Percentiles rank a stretch among this genome's conserved stretches.
Evolutionary conservation across 2,888 invertebrate genomes (phyloP).

Genomic region (Elegia similella): DNA sequence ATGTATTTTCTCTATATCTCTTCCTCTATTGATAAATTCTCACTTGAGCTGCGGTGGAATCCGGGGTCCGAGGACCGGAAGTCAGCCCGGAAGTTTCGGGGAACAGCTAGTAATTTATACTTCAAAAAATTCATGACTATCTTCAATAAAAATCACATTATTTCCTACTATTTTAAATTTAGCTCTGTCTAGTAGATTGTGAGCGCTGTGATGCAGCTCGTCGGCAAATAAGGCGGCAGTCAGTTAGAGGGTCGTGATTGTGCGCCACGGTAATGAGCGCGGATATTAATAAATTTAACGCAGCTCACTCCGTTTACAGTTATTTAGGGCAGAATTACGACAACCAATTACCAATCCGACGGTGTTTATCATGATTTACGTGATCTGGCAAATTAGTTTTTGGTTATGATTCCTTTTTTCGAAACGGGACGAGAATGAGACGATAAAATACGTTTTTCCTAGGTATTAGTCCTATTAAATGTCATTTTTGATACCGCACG

Average conservation of each 20-base stretch:
- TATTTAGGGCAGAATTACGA: constrained; percentile 62
- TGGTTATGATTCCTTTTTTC: not conserved
- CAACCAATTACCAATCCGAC: constrained; percentile 40
- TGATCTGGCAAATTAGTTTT: not conserved
- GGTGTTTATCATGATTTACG: constrained; percentile 39
- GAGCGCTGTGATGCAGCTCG: constrained; percentile 36
- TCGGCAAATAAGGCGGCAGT: constrained; percentile 76
- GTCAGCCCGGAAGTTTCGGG: too few species aligned
- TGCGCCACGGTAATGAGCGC: constrained; percentile 59
- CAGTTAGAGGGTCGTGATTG: constrained; percentile 74
- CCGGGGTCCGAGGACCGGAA: too few species aligned
- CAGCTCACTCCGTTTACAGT: constrained; percentile 56
- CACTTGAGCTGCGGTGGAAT: too few species aligned
- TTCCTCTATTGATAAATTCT: too few species aligned
- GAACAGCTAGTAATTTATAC: too few species aligned
- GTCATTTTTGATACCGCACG: too few species aligned
- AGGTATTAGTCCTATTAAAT: too few species aligned
- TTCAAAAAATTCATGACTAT: too few species aligned
- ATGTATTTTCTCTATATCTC: too few species aligned
- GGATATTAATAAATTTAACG: constrained; percentile 65
- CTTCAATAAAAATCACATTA: too few species aligned
- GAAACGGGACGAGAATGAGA: too few species aligned
- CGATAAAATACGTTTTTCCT: too few species aligned
- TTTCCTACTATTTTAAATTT: not conserved
- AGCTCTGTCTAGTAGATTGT: constrained; percentile 41